Base-by-base conservation (phyloP, 1,140 invertebrate species). In the Drusus annulatus region DNA sequence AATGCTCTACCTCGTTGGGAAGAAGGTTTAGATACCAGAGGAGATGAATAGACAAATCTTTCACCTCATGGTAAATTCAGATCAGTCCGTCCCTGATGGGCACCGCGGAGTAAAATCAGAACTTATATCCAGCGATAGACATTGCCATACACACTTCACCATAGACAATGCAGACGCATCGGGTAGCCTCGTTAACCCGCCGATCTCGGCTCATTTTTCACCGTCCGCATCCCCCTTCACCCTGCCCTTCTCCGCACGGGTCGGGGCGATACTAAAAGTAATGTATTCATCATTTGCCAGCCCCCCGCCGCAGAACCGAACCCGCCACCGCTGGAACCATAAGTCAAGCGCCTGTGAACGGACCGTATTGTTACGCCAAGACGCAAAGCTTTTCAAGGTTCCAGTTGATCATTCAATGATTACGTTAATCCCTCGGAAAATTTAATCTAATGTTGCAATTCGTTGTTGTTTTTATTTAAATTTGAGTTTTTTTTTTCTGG, bases 211-310 rank as follows among this genome's bases (percentile, higher is more conserved):
- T 58, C 71, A 75, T 75, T 58, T 58, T 75, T 75, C 71, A 75
- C 71, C 68, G 17, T 71, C 68, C 50, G 25, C 68, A 28, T 50
- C 19, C 50, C 13, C 45, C 56, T 8, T 17, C 62, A 2, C 62
- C 21, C 16, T n/a, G 21, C 62, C 62, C 0, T 23, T 45, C 21
- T 31, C 62, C 19, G 0, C 23, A 16, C 60, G 60, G 17, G 17
- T 8, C 19, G 60, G 15, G 60, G n/a, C 68, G 17, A 25, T 52
- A 23, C 17, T 65, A 17, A 23, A 60, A 60, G 23, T 75, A 75
- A 75, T 75, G 71, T 75, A 75, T 75, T 75, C 71, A 75, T 75
- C 71, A 75, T 75, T 75, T 75, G 71, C 71, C 28, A 31, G 54
- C 25, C 71, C 71, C 71, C 71, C 54, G 52, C 71, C 71, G 71